Evolutionary conservation across 2,888 invertebrate species (phyloP).

Genomic region (Sphaerophoria rueppellii): DNA sequence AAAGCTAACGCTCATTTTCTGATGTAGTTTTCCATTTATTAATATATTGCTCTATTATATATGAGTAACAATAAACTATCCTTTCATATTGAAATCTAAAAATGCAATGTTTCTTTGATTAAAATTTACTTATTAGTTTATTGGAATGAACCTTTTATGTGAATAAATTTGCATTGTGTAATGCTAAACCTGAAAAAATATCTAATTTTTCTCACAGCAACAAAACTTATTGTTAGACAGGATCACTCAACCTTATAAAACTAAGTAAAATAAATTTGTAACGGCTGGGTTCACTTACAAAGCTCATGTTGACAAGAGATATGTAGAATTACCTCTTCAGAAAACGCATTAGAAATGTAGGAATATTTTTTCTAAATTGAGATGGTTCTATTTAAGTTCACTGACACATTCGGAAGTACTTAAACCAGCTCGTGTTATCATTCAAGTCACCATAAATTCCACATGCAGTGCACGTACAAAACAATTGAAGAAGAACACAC

Average conservation of each 20-base stretch:
- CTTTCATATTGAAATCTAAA: too few relatives aligned
- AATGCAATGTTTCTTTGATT: too few relatives aligned
- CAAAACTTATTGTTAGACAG: conserved; percentile 6
- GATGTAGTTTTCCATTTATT: too few relatives aligned
- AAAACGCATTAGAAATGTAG: conserved; percentile 7
- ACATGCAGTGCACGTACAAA: conserved; percentile 58
- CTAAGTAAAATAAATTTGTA: not conserved
- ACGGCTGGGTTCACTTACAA: not conserved
- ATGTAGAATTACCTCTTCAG: not conserved
- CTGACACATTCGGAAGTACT: conserved; percentile 55
- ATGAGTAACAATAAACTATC: too few relatives aligned
- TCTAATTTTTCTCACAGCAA: conserved; percentile 27
- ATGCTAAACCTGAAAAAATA: too few relatives aligned
- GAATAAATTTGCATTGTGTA: too few relatives aligned
- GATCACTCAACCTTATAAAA: conserved; percentile 32
- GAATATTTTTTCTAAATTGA: not conserved
- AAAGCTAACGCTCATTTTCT: too few relatives aligned
- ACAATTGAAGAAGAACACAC: not conserved
- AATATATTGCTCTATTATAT: too few relatives aligned
- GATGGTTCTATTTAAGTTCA: conserved; percentile 41
- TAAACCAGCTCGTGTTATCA: conserved; percentile 35
- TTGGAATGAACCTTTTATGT: too few relatives aligned
- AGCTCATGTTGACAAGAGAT: not conserved
- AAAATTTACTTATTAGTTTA: too few relatives aligned
- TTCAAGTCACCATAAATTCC: conserved; percentile 48